A percentile compares a stretch with the other conserved stretches of the same genome.
phyloP scores from a whole-genome alignment of 2,888 invertebrate species.

The Drosophila subsilvestris region DNA sequence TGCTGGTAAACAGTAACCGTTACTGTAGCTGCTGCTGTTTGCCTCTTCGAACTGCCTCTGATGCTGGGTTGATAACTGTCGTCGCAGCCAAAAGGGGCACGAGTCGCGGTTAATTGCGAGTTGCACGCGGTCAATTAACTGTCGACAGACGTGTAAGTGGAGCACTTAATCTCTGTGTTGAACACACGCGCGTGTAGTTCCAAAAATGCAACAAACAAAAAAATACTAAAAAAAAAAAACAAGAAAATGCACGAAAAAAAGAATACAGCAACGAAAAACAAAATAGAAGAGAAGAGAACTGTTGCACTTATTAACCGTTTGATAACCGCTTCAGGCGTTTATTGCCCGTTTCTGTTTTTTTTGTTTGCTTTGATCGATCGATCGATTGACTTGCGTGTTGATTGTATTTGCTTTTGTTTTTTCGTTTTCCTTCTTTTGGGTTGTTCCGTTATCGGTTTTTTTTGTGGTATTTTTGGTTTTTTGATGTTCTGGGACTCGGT shows the following conservation, averaged over 20 bases:
- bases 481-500: not conserved
- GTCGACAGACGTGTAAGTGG: not conserved
- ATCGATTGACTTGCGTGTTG: too few relatives aligned
- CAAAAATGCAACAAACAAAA: constrained; percentile 2
- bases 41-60: constrained; percentile 10
- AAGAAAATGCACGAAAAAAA: constrained; percentile 30
- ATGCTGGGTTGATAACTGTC: constrained; percentile 19
- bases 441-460: not conserved
- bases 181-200: not conserved
- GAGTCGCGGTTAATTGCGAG: constrained; percentile 44
- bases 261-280: constrained; percentile 32
- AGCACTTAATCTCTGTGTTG: not conserved
- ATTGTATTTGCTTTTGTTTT: not conserved
- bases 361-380: constrained; percentile 3
- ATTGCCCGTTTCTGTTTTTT: not conserved
- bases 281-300: constrained; percentile 6
- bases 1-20: constrained; percentile 19
- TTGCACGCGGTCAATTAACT: constrained; percentile 1
- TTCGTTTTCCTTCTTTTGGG: not conserved
- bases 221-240: constrained; percentile 29
- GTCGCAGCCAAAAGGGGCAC: constrained; percentile 7
- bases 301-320: constrained; percentile 13
- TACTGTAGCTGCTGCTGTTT: constrained; percentile 24
- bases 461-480: constrained; percentile 5
- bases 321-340: constrained; percentile 11